Conservation (phyloP, 2,888 invertebrate genomes). For the Noctua janthe region DNA sequence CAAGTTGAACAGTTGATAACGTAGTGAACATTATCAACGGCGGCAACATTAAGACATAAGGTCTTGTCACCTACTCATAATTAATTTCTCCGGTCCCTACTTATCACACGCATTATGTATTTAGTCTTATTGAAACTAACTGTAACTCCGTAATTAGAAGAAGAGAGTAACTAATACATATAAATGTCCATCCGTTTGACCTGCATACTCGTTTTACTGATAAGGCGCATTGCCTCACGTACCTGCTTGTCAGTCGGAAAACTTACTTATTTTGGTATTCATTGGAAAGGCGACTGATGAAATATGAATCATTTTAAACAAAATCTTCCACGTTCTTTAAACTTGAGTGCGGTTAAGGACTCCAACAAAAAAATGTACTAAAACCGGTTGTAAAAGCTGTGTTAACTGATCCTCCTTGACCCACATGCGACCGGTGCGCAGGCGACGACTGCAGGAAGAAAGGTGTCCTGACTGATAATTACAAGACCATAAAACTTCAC, state of each 20-base stretch:
- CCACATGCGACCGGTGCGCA: constrained; percentile 72
- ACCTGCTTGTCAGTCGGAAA: constrained; percentile 54
- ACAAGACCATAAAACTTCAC: constrained; percentile 51
- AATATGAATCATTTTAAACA: constrained; percentile 30
- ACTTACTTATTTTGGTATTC: constrained; percentile 46
- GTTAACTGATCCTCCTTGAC: constrained; percentile 85
- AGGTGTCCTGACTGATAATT: constrained; percentile 72
- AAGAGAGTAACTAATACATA: constrained; percentile 55
- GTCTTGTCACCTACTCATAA: constrained; percentile 2
- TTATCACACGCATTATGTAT: constrained; percentile 31
- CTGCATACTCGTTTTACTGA: constrained; percentile 67
- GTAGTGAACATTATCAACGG: constrained; percentile 26
- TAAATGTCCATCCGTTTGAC: constrained; percentile 69
- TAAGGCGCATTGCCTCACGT: constrained; percentile 71
- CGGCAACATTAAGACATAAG: not conserved
- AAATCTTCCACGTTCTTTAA: constrained; percentile 43
- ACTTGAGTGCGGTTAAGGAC: constrained; percentile 55
- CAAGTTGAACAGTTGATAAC: constrained; percentile 24
- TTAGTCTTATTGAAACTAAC: constrained; percentile 56
- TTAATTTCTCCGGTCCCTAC: constrained; percentile 15
- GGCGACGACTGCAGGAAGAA: constrained; percentile 75
- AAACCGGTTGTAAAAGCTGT: constrained; percentile 83
- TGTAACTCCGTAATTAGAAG: constrained; percentile 57
- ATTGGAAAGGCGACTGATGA: constrained; percentile 10
- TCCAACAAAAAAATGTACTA: constrained; percentile 68